Base-by-base conservation (phyloP, 1,140 invertebrate genomes). In the Drosophila rhopaloa region DNA sequence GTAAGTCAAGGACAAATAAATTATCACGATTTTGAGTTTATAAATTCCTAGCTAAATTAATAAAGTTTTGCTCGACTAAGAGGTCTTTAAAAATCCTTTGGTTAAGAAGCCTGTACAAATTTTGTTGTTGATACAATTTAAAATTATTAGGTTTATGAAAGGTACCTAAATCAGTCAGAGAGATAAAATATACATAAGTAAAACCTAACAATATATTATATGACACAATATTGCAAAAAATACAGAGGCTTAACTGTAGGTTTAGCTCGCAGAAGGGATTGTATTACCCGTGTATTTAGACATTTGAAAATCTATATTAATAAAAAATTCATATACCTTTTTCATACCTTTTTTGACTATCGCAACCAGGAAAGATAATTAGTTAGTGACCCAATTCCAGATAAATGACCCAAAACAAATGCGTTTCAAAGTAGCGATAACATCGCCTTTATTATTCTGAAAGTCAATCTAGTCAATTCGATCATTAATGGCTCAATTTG, bases 1-100 rank as follows among this genome's bases (percentile, higher is more conserved):
- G 96, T 98, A 93, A 95, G 94, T 91, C 13, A 19, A 35, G 9
- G 10, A 6, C 9, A 29, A 29, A 6, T 1, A 16, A 19, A 9
- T 29, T 11, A 40, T 24, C 24, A 24, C 3, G 4, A 24, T 4
- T 24, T 24, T 24, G 2, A 24, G 24, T 24, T 24, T 24, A 24
- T 24, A 24, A 24, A 24, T 24, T 4, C 24, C 24, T 24, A 24
- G 24, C 24, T 24, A 24, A 4, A 24, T 24, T 24, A 24, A 24
- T 24, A 4, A 24, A 0, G 24, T 24, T 4, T 24, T 4, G 24
- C 24, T 4, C 24, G 24, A 4, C 24, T 24, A 24, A 24, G 24
- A 24, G 24, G 24, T 24, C 24, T 24, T 24, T 24, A 24, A 2
- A 24, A 24, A 24, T 24, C 19, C 1, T 24, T 24, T 24, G 19